Evolutionary conservation across 2,797 vertebrate species (phyloP).

Genomic region (Cetoscarus ocellatus): DNA sequence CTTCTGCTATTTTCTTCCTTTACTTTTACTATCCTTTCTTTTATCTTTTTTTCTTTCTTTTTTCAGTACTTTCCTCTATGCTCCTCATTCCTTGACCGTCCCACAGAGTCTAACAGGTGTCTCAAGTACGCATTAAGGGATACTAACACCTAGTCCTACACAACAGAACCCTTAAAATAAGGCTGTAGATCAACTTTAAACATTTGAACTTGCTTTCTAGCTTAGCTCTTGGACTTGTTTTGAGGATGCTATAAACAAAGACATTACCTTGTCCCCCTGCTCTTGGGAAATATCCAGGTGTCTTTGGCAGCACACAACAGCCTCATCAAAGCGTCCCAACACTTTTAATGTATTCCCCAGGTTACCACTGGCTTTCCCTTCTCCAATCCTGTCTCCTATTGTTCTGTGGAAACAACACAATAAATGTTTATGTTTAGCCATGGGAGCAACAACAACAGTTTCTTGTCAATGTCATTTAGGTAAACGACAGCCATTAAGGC

Average conservation of each 20-base stretch:
- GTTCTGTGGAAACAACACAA: slow-evolving; percentile 82
- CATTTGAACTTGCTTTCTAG: too few species aligned
- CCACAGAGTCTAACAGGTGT: too few species aligned
- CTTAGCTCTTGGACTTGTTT: too few species aligned
- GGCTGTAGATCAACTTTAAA: neutral
- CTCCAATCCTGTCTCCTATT: slow-evolving; percentile 95
- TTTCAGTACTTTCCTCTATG: neutral
- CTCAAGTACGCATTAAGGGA: too few species aligned
- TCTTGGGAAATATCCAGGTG: slow-evolving; percentile 97
- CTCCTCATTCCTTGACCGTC: too few species aligned
- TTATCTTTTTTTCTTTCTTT: neutral
- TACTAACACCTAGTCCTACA: too few species aligned
- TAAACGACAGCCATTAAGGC: slow-evolving; percentile 19
- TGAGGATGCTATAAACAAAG: neutral
- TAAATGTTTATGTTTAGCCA: neutral
- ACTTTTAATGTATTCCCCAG: slow-evolving; percentile 97
- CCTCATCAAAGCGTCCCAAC: slow-evolving; percentile 95
- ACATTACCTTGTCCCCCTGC: slow-evolving; percentile 94
- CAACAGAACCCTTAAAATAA: neutral
- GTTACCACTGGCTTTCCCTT: slow-evolving; percentile 97
- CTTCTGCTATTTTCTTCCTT: too few species aligned
- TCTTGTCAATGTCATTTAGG: neutral
- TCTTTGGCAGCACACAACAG: slow-evolving; percentile 94
- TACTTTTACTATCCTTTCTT: too few species aligned
- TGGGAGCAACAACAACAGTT: neutral